Evolutionary conservation across 2,888 invertebrate species (phyloP), one percentile per base, ranked within the genome.

Genomic region (Drosophila mimetica): DNA sequence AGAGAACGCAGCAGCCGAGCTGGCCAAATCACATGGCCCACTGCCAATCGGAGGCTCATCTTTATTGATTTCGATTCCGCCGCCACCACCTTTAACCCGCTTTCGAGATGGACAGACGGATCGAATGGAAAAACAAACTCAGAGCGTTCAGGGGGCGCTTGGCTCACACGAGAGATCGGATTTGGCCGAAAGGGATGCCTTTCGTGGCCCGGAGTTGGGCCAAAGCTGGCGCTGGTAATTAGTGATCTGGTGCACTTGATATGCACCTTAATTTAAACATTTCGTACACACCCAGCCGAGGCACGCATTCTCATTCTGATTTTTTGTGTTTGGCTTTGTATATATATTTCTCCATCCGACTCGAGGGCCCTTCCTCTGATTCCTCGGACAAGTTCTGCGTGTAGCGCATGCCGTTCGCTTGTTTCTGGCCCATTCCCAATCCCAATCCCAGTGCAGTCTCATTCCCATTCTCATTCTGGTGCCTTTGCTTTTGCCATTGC

Each of bases 221-320:
- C 9, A 46, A 79, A 76, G 79, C 86, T 85, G 86, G 86, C 88
- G 87, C 86, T 86, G 86, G 89, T 89, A 89, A 89, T 89, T 90
- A 90, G 90, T 85, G 90, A 89, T 89, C 89, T 89, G 89, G 89
- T 89, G 90, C 89, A 89, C 89, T 90, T 90, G 90, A 89, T 89
- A 89, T 79, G 84, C 79, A 81, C 86, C 89, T 89, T 86, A 88
- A 86, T 86, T 86, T 86, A 86, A 88, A 88, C 85, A 86, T 86
- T 86, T 86, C 80, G 86, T 86, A 85, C 84, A 88, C 84, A 85
- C 84, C 88, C 84, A 85, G 60, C 54, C 51, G 64, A 63, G 54
- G 64, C 70, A 72, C 72, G 72, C 72, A 72, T 73, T 72, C 51
- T 14, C 52, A 28, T 44, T 53, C 9, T 32, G 7, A 25, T 18